Evolutionary conservation across 1,140 invertebrate genomes (phyloP), one percentile per base, ranked within the genome.

Genomic region (Scaptomyza graminum): DNA sequence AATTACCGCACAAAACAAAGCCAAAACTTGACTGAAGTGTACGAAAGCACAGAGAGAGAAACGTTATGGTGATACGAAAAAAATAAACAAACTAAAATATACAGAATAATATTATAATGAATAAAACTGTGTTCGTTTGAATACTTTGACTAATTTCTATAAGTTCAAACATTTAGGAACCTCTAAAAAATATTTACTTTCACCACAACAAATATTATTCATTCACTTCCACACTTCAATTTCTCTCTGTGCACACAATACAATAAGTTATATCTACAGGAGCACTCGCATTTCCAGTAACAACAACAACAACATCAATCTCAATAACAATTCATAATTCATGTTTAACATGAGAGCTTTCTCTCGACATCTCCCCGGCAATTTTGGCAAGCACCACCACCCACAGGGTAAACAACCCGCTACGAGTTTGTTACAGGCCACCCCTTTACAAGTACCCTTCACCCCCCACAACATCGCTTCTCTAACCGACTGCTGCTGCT

Each of bases 281-380:
- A 47, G n/a, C 43, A 16, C 8, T 44, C 9, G n/a, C 52, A 43
- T 15, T 28, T 8, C 6, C 51, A 54, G 57, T 50, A 75, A 47
- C 64, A 65, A 73, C 63, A 69, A 43, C 72, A 81, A 73, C 72
- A 78, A 76, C 82, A 91, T 91, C 90, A 90, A 91, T 91, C 90
- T 91, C 85, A 90, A 90, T 90, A 91, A 91, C 85, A 91, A 90
- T 91, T 91, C 90, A 91, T 91, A 91, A 91, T 91, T 91, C 90
- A 91, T 91, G 90, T 90, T 91, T 88, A 91, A 91, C 89, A 90
- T 84, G 80, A 76, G 71, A 76, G 71, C 37, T 41, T 41, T 41
- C 37, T 41, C 12, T 41, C 12, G n/a, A 12, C 37, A 11, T 39
- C 37, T 41, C 61, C 76, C 59, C 46, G 39, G 41, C 82, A 88